Evolutionary conservation across 2,113 vertebrate genomes (phyloP), one percentile per base, ranked within the genome.

Genomic region (Pseudorectes ferrugineus): DNA sequence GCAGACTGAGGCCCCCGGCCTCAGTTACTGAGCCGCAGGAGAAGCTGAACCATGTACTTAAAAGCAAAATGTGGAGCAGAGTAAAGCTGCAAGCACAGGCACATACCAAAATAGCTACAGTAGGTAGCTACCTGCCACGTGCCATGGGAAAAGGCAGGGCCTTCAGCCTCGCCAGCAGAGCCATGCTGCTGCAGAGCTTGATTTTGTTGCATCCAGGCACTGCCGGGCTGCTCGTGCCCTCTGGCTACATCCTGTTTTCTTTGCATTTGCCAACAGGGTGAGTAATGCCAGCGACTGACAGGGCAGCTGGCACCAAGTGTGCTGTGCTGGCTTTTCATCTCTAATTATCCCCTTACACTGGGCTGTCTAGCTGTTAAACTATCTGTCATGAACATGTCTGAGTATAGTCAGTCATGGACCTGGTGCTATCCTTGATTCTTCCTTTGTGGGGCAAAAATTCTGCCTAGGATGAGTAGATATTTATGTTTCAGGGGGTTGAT

Each of bases 191-290:
- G 78, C 72, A 75, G 66, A 76, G 66, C 54, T 75, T 55, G 40
- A 38, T 92, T 74, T 72, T 36, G 7, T 57, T 59, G 40, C 57
- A 26, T 18, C 48, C 33, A 54, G 65, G 86, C 63, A 9, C 65
- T 86, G 79, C 68, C 0, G 0, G 26, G 91, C 59, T 66, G 52
- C 82, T 84, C 25, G 19, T 80, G 57, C 31, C 86, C 89, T 65
- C 83, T 68, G 89, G 65, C 91, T 84, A 74, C 23, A 1, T 95
- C 91, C 76, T 92, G 92, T 93, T 97, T 96, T 80, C 76, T 80
- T 87, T 89, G 76, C 40, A 5, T 59, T 93, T 95, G 94, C 94
- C 88, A 94, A 21, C 52, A 82, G 91, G 1, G 5, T 84, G 80
- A 91, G 54, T 71, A 89, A 78, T 85, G 94, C 94, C 80, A 87